Conservation (phyloP, 2,888 invertebrate species). For the Smittia aterrima region DNA sequence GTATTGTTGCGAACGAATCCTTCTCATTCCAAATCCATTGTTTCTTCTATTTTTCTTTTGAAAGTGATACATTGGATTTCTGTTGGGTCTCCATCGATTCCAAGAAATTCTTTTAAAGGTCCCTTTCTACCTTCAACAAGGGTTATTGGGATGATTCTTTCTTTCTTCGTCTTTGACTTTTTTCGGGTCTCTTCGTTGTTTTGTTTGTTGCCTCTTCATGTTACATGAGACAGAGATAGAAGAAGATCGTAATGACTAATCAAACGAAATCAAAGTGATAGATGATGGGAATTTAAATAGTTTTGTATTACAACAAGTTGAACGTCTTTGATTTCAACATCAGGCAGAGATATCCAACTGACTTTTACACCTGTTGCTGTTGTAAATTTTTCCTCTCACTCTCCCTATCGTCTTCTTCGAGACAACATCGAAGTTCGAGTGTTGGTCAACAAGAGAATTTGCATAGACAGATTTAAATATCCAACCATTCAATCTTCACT, state of each 20-base stretch:
- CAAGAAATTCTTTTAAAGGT: background rate
- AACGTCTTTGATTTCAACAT: background rate
- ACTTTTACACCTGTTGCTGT: conserved; percentile 22
- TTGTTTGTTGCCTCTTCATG: conserved; percentile 9
- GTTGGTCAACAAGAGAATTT: conserved; percentile 13
- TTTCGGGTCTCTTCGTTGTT: background rate
- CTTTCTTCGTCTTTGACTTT: conserved; percentile 21
- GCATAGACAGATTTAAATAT: conserved; percentile 38
- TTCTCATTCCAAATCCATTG: conserved; percentile 5
- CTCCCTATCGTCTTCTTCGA: background rate
- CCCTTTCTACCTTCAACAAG: conserved; percentile 24
- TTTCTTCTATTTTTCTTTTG: conserved; percentile 34
- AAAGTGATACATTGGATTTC: conserved; percentile 26
- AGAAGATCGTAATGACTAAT: conserved; percentile 31
- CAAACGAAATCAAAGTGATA: conserved; percentile 30
- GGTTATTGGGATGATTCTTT: conserved; percentile 14
- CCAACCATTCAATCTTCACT: conserved; percentile 28
- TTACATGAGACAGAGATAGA: conserved; percentile 33
- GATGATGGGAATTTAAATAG: conserved; percentile 34
- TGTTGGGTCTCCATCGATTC: background rate
- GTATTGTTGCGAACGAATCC: conserved; percentile 16
- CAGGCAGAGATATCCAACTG: background rate
- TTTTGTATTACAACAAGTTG: background rate
- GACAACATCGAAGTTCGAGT: background rate
- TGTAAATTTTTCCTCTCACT: too few relatives aligned